Base-by-base conservation (phyloP, 2,888 invertebrate genomes). In the Polylopha cassiicola region DNA sequence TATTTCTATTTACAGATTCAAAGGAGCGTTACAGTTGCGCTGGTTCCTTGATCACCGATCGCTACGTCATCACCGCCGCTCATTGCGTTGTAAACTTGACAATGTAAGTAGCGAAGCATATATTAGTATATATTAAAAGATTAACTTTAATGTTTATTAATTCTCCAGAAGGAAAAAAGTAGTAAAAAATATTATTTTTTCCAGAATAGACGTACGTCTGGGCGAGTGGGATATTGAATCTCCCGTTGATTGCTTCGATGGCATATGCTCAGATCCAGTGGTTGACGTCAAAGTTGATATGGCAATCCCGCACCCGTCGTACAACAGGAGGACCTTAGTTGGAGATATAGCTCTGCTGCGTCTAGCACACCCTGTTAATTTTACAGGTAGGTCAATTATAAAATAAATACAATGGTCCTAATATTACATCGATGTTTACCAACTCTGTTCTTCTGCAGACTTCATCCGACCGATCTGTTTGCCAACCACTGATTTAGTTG, bases 31-130 rank as follows among this genome's bases (percentile, higher is more conserved):
- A 69, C 48, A 53, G 50, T 28, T 87, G 87, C 55, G 77, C 76
- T 13, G 90, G 88, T 1, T 65, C 86, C 0, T 55, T 89, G 3
- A 87, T 89, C 41, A 87, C 76, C 46, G 66, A 82, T 28, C 66
- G 79, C 45, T 88, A 87, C 47, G 75, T 89, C 7, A 49, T 89
- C 18, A 89, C 89, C 1, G 89, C 89, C 1, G 89, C 88, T 1
- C 89, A 89, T 58, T 89, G 89, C 47, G 67, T 87, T 9, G 3
- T 34, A 3, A 30, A 64, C 87, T 22, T 17, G 4, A 24, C 14
- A 9, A 46, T 52, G 61, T 62, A 41, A 55, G 61, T 58, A 29
- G 15, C 36, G 15, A 28, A 16, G 21, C 10, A n/a, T n/a, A n/a
- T n/a, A n/a, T n/a, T n/a, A n/a, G n/a, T n/a, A n/a, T n/a, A n/a